Evolutionary conservation across 2,797 vertebrate species (phyloP), one percentile per base, ranked within the genome.

Genomic region (Tokudaia tokunoshimensis): DNA sequence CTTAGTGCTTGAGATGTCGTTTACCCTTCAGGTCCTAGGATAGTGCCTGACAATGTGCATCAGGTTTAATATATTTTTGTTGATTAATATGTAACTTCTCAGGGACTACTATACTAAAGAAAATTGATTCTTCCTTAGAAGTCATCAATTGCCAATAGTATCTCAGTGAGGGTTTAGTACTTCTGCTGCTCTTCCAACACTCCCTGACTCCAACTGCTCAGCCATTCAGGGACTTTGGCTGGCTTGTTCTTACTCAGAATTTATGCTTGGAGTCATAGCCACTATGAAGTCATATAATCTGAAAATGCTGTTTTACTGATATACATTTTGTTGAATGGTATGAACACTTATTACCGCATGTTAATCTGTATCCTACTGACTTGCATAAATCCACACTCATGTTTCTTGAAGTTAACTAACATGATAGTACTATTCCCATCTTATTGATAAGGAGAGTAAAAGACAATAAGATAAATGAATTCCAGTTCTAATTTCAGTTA

Each of bases 391-490:
- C 47, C 34, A 79, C 14, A 70, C n/a, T 17, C 91, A 92, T 97
- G 57, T 19, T 75, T 95, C 57, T 91, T 19, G 47, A 83, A 96
- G 70, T 84, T 44, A 89, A 70, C 7, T 87, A 74, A n/a, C 85
- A 74, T 79, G 44, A 29, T 78, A 93, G 41, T 74, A 14, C 34
- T 88, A 22, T 78, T 22, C 17, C 47, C 47, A 59, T 93, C 85
- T 47, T 84, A 65, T 84, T 31, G 15, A 65, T 47, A 84, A 89
- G n/a, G 59, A 95, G 31, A 91, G 26, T 41, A n/a, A 67, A 34
- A 55, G 47, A 81, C 29, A 84, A 87, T 26, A 87, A 50, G 55
- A 29, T 89, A 63, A 90, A 24, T 82, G 57, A 70, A n/a, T 89
- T 70, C 81, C 55, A 13, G 2, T 81, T 29, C 10, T 75, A 74